Evolutionary conservation across 1,140 invertebrate species (phyloP), one percentile per base, ranked within the genome.

Genomic region (Bombus pyrosoma): DNA sequence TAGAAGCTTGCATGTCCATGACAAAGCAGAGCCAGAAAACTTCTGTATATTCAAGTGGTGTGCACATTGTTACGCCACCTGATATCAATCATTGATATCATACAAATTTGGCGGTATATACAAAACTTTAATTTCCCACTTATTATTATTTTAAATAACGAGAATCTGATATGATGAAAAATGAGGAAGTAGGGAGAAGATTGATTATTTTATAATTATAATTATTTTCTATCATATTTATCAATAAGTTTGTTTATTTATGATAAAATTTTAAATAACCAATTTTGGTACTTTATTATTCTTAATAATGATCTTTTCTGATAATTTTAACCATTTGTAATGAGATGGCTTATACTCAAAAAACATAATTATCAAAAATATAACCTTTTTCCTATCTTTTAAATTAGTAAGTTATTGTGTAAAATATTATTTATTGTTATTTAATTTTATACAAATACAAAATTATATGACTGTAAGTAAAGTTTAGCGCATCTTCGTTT

Each of bases 1-100:
- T 95, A 87, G 95, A 93, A 86, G 95, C 94, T 92, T 95, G 94
- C 95, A 95, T 95, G 87, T 95, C 94, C 94, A 95, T 95, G 93
- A 93, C 93, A 93, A 93, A 93, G 93, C 68, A 72, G 77, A 22
- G 68, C 41, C 41, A 80, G 83, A 57, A 72, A 85, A 85, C 77
- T 84, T 53, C 43, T 72, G 53, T 80, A 25, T 79, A 80, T 85
- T 85, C 77, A 53, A 85, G 53, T 85, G 47, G 76, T 62, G 66
- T 73, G n/a, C 66, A 79, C 72, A 72, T 59, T 76, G 68, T 12
- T 53, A 84, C 83, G 83, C 83, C 83, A 84, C 79, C 83, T 84
- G 83, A 80, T 79, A 71, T 71, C 75, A 71, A 71, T n/a, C 66
- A 47, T 62, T 37, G 57, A 72, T 43, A 80, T 84, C 79, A 84